Conservation (phyloP, 2,113 vertebrate species). For the Pachycephala philippinensis region DNA sequence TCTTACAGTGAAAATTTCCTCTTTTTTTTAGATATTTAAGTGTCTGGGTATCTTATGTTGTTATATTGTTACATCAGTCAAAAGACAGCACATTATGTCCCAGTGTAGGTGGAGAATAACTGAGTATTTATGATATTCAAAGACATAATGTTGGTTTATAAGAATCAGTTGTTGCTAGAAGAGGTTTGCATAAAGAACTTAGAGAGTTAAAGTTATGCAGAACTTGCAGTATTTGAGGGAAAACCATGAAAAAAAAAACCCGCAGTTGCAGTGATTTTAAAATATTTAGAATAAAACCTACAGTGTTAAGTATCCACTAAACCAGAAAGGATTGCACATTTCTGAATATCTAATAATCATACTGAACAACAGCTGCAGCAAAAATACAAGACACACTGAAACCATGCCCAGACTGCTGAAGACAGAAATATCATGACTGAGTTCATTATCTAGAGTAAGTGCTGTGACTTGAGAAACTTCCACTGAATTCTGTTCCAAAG, state of each 20-base stretch:
- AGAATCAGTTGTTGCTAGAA: neutral
- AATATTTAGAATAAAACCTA: neutral
- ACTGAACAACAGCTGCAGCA: neutral
- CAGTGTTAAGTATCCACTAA: neutral
- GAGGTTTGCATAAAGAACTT: neutral
- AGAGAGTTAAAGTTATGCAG: neutral
- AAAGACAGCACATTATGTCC: neutral
- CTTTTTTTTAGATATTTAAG: neutral
- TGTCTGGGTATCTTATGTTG: neutral
- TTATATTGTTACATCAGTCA: neutral
- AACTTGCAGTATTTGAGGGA: neutral
- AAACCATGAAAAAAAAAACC: neutral
- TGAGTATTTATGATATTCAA: neutral
- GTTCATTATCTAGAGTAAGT: neutral
- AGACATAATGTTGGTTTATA: neutral
- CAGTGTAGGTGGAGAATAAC: neutral
- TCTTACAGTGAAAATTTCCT: neutral
- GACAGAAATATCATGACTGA: neutral
- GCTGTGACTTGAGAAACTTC: neutral
- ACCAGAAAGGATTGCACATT: neutral
- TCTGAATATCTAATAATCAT: neutral
- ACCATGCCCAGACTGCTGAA: neutral
- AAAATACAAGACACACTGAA: neutral
- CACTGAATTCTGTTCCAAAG: neutral
- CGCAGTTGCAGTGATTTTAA: neutral